Evolutionary conservation across 2,888 invertebrate genomes (phyloP).

Genomic region (Uropetala carovei): DNA sequence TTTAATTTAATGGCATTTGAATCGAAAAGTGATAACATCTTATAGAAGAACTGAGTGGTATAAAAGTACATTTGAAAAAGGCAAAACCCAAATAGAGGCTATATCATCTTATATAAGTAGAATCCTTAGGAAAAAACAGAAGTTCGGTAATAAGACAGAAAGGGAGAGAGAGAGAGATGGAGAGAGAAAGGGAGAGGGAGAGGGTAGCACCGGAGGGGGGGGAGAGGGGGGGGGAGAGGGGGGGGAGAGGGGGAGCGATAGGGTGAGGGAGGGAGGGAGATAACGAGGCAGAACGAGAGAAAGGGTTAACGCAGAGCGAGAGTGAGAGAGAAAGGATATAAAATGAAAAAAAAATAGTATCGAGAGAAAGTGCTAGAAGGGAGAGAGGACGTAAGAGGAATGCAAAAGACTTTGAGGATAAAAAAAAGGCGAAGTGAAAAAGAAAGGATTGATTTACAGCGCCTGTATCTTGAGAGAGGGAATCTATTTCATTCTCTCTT

Average conservation of each 20-base stretch:
- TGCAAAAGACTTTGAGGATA: no score
- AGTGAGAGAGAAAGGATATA: neutral
- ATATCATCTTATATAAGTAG: neutral
- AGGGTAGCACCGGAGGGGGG: neutral
- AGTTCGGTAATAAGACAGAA: neutral
- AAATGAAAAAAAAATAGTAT: neutral
- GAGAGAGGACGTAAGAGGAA: no score
- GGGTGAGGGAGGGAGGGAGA: neutral
- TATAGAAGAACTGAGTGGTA: no score
- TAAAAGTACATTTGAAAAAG: no score
- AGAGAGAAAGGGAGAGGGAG: neutral
- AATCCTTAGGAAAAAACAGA: neutral
- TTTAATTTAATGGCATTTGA: no score
- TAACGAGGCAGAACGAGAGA: no score
- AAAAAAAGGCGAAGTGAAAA: no score
- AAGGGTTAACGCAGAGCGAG: neutral
- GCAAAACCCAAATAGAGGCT: no score
- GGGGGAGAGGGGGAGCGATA: neutral
- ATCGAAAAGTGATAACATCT: no score
- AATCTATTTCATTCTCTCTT: no score
- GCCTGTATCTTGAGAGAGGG: no score
- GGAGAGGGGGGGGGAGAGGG: neutral
- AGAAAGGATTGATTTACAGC: no score
- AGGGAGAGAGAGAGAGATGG: neutral
- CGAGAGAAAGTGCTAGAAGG: neutral